Conservation (phyloP, 2,888 invertebrate genomes). For the Chrysina gloriosa region DNA sequence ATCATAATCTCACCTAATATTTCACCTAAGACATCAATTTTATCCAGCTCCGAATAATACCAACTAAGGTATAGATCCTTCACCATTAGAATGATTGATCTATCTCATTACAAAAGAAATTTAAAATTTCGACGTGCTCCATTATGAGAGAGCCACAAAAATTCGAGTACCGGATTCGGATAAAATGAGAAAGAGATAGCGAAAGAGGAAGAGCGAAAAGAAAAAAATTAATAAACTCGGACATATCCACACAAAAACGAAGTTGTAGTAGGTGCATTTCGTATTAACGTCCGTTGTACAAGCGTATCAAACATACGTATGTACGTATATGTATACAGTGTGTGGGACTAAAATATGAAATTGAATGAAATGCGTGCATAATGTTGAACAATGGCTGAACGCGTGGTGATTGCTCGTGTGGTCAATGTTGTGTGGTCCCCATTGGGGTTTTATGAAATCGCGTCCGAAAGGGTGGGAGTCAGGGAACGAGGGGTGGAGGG, state of each 20-base stretch:
- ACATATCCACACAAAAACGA: background rate
- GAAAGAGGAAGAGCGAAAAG: background rate
- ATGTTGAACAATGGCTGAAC: conserved; percentile 59
- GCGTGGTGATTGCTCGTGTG: conserved; percentile 58
- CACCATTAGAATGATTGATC: conserved; percentile 30
- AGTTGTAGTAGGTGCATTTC: background rate
- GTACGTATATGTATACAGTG: conserved; percentile 4
- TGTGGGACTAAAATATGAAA: conserved; percentile 44
- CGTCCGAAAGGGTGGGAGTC: conserved; percentile 52
- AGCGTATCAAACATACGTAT: background rate
- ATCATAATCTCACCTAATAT: conserved; percentile 38
- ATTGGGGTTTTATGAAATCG: conserved; percentile 35
- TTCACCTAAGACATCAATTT: conserved; percentile 28
- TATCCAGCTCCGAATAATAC: conserved; percentile 12
- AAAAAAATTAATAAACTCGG: background rate
- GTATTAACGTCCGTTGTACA: background rate
- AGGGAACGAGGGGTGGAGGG: conserved; percentile 57
- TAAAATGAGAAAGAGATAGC: background rate
- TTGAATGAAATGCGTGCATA: conserved; percentile 56
- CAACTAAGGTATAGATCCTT: conserved; percentile 10
- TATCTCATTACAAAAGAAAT: conserved; percentile 29
- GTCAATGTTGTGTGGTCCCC: conserved; percentile 50
- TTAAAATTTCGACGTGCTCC: conserved; percentile 27
- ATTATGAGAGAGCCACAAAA: conserved; percentile 16
- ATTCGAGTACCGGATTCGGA: background rate